Conservation (phyloP, 2,113 vertebrate genomes). For the Salvelinus sp. region DNA sequence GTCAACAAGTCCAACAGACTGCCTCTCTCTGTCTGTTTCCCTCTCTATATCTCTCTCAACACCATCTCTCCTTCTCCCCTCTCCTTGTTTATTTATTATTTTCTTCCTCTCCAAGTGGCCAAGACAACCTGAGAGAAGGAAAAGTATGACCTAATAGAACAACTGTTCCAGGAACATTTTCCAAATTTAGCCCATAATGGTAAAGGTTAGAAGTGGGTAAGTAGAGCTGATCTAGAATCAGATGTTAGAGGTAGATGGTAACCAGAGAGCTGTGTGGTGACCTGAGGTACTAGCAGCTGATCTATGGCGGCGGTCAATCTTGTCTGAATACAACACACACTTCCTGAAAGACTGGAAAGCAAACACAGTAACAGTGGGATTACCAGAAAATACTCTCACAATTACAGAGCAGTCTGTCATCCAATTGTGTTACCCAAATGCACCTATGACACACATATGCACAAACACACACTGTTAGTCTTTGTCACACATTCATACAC, state of each 20-base stretch:
- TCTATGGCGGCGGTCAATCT: neutral
- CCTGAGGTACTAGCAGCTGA: neutral
- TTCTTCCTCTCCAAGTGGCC: neutral
- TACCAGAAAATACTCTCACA: neutral
- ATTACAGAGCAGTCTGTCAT: neutral
- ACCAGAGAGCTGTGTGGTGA: neutral
- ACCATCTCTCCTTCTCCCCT: too few relatives aligned
- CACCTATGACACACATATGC: neutral
- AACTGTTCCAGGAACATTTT: neutral
- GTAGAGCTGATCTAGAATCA: neutral
- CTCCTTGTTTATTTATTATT: too few relatives aligned
- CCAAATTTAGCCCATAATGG: neutral
- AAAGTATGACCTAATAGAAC: neutral
- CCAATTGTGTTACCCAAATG: neutral
- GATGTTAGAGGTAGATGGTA: neutral
- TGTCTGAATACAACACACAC: neutral
- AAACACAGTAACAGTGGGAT: neutral
- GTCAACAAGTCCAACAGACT: neutral
- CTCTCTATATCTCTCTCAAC: neutral
- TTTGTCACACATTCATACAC: neutral
- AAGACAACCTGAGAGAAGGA: neutral
- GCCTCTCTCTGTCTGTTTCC: neutral
- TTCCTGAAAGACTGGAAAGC: neutral
- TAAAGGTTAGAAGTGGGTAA: neutral
- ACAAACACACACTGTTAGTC: neutral